Evolutionary conservation across 2,888 invertebrate genomes (phyloP).

Genomic region (Galerucella pusilla): DNA sequence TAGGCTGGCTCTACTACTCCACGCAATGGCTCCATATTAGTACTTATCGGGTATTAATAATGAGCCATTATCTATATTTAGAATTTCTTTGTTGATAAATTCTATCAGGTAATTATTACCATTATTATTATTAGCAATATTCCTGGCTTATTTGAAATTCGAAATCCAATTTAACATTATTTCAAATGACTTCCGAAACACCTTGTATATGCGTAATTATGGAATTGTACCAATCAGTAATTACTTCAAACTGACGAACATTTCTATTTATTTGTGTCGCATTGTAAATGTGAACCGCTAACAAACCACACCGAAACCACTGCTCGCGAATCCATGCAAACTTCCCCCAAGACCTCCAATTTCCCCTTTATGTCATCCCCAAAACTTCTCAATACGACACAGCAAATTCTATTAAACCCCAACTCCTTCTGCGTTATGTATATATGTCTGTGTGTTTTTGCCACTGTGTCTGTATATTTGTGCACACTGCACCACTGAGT

Average conservation of each 20-base stretch:
- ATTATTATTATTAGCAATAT: too few relatives aligned
- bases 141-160: too few relatives aligned
- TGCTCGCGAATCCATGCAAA: conserved; percentile 14
- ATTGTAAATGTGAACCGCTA: conserved; percentile 30
- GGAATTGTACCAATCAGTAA: conserved; percentile 17
- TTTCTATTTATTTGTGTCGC: conserved; percentile 16
- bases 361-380: conserved; percentile 21
- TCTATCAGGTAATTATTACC: too few relatives aligned
- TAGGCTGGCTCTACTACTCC: too few relatives aligned
- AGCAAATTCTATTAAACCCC: conserved; percentile 35
- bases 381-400: conserved; percentile 35
- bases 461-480: conserved; percentile 33
- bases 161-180: too few relatives aligned
- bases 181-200: too few relatives aligned
- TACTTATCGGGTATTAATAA: too few relatives aligned
- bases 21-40: too few relatives aligned
- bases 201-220: too few relatives aligned
- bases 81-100: too few relatives aligned
- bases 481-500: conserved; percentile 42
- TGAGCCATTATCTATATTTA: too few relatives aligned
- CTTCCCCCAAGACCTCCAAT: conserved; percentile 32
- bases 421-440: conserved; percentile 8
- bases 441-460: conserved; percentile 17
- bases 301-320: conserved; percentile 19
- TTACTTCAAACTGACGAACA: neutral